Conservation (phyloP, 2,888 invertebrate species). For the Heteropelma amictum region DNA sequence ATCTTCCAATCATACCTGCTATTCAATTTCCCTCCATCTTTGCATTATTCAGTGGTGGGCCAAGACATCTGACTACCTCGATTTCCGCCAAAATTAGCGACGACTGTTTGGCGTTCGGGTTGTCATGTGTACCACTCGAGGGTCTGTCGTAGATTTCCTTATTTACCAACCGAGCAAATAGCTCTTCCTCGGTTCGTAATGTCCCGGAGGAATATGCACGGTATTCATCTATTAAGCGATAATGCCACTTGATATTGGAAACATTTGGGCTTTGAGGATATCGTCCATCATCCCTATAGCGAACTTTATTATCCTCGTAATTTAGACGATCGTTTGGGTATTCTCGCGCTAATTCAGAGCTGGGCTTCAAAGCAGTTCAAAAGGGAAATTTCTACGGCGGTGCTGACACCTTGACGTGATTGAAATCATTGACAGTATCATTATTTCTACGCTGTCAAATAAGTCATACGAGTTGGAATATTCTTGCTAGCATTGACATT, state of each 20-base stretch:
- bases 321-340: not conserved
- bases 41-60: slow-evolving; percentile 70
- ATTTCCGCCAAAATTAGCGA: slow-evolving; percentile 62
- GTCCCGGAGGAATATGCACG: slow-evolving; percentile 41
- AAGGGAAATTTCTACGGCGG: too few species aligned
- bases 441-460: too few species aligned
- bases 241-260: slow-evolving; percentile 30
- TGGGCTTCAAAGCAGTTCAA: slow-evolving; percentile 52
- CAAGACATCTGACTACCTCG: slow-evolving; percentile 70
- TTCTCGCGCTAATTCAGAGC: slow-evolving; percentile 58
- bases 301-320: slow-evolving; percentile 6
- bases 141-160: slow-evolving; percentile 61
- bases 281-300: slow-evolving; percentile 32
- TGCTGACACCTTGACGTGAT: too few species aligned
- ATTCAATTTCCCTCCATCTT: slow-evolving; percentile 67
- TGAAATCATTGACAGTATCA: too few species aligned
- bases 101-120: slow-evolving; percentile 34
- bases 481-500: too few species aligned
- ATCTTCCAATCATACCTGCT: slow-evolving; percentile 54
- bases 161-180: slow-evolving; percentile 69
- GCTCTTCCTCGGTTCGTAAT: slow-evolving; percentile 40
- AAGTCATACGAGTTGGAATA: too few species aligned
- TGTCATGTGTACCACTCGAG: slow-evolving; percentile 55
- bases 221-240: slow-evolving; percentile 19
- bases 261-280: slow-evolving; percentile 14